These are phyloP conservation scores for Eledona agricola DNA, from an alignment of 2,888 invertebrate genomes.

Conservation along the genomic window DNA sequence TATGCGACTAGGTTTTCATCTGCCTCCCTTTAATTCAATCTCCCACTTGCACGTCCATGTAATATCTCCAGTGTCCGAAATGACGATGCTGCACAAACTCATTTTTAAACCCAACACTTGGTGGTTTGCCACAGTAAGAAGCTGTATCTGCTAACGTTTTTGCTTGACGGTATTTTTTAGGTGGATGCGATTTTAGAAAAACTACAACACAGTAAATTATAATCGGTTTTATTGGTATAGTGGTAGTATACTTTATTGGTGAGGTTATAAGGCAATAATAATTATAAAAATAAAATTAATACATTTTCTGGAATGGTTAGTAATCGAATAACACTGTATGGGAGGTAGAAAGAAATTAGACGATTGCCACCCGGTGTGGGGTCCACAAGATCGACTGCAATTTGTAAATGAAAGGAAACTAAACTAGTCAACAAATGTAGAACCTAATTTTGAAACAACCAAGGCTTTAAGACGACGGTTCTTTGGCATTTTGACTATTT, in stretches of 20 bases:
- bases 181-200: slow-evolving; percentile 36
- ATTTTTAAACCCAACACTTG: slow-evolving; percentile 78
- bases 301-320: slow-evolving; percentile 29
- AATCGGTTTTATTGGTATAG: slow-evolving; percentile 6
- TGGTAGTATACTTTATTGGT: slow-evolving; percentile 35
- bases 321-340: slow-evolving; percentile 15
- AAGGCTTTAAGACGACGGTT: slow-evolving; percentile 11
- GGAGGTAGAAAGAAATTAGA: slow-evolving; percentile 32
- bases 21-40: slow-evolving; percentile 89
- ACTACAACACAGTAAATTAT: slow-evolving; percentile 20
- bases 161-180: slow-evolving; percentile 27
- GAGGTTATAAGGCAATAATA: slow-evolving; percentile 31
- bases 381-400: slow-evolving; percentile 8
- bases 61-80: slow-evolving; percentile 80
- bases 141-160: background rate
- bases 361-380: no score
- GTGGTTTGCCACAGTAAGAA: slow-evolving; percentile 85
- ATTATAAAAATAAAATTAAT: slow-evolving; percentile 34
- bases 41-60: slow-evolving; percentile 86
- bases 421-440: slow-evolving; percentile 20
- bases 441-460: slow-evolving; percentile 10
- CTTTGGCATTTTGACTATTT: slow-evolving; percentile 43
- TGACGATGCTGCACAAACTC: slow-evolving; percentile 71
- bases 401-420: slow-evolving; percentile 14
- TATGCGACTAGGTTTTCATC: slow-evolving; percentile 81